phyloP scores from a whole-genome alignment of 2,888 invertebrate species.

The Papilio demoleus region DNA sequence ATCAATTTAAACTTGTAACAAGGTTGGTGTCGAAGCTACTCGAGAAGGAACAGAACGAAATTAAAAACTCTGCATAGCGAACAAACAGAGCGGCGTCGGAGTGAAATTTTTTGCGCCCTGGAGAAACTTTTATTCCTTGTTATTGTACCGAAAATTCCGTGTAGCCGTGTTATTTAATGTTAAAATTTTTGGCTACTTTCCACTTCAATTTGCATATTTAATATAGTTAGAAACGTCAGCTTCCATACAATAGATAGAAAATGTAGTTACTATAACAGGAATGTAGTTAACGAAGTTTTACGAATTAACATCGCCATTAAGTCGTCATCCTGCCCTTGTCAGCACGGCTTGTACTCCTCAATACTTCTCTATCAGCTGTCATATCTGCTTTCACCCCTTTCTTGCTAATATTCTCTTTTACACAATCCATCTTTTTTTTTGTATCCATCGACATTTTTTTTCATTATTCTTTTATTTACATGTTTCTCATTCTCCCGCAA shows the following conservation, averaged over 20 bases:
- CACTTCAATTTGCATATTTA: conserved; percentile 21
- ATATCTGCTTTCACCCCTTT: too few species aligned
- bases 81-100: conserved; percentile 21
- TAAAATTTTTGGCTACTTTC: conserved; percentile 22
- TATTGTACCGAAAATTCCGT: conserved; percentile 27
- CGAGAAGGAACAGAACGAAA: conserved; percentile 36
- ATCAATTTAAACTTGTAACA: conserved; percentile 42
- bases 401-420: too few species aligned
- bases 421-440: too few species aligned
- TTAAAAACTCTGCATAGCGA: conserved; percentile 39
- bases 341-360: too few species aligned
- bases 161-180: conserved; percentile 15
- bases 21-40: conserved; percentile 40
- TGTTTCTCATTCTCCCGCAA: too few species aligned
- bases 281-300: background rate
- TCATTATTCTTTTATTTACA: too few species aligned
- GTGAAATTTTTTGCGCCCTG: conserved; percentile 22
- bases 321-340: too few species aligned
- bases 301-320: too few species aligned
- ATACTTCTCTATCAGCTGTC: too few species aligned
- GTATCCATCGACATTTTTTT: too few species aligned
- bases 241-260: too few species aligned
- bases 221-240: background rate
- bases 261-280: too few species aligned
- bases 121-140: conserved; percentile 34